Evolutionary conservation across 2,888 invertebrate species (phyloP).

Genomic region (Sarcophaga rosellei): DNA sequence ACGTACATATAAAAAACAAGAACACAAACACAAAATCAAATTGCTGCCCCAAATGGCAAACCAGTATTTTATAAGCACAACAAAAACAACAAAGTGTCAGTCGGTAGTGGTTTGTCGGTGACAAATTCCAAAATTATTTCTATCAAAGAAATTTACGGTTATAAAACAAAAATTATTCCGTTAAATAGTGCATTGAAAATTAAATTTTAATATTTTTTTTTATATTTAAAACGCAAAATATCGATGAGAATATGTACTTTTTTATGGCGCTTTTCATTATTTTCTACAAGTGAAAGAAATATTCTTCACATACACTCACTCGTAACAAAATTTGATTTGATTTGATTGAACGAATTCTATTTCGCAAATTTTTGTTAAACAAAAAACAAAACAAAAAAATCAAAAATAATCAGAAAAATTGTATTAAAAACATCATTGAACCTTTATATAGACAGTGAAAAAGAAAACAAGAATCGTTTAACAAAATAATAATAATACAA

Average conservation of each 20-base stretch:
- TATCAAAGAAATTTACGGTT: not conserved
- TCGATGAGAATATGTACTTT: not conserved
- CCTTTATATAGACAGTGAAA: not conserved
- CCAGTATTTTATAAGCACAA: conserved; percentile 29
- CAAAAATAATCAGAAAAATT: not conserved
- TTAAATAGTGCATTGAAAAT: conserved; percentile 24
- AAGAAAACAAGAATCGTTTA: not conserved
- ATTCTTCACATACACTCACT: not conserved
- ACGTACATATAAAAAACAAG: not conserved
- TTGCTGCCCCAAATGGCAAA: not conserved
- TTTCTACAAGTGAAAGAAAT: too few species aligned
- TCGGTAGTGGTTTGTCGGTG: not conserved
- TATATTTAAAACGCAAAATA: conserved; percentile 16
- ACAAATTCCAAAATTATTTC: not conserved
- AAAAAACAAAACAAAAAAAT: not conserved
- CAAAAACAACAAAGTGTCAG: conserved; percentile 19
- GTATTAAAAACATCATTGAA: conserved; percentile 1
- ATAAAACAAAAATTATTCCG: conserved; percentile 4
- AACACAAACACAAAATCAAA: not conserved
- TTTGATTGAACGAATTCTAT: not conserved
- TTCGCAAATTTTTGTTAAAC: not conserved
- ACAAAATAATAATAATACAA: not conserved
- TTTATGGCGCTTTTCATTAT: not conserved
- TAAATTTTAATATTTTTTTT: not conserved
- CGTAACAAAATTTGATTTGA: not conserved